Conservation (phyloP, 2,113 vertebrate species). For the Reinhardtius hippoglossoides region DNA sequence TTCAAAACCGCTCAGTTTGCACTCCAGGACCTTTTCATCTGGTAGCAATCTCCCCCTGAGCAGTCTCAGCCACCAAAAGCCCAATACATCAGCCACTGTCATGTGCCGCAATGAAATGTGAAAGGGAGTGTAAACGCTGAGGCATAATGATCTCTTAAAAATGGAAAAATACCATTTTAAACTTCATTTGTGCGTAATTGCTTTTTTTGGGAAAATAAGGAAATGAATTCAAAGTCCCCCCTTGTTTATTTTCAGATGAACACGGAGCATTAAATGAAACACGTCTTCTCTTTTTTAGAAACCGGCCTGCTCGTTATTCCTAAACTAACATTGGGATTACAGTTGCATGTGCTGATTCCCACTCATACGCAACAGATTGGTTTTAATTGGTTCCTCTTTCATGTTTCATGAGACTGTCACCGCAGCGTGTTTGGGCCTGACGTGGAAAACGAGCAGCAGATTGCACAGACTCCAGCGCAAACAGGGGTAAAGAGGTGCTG, state of each 20-base stretch:
- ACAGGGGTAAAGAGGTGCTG: constrained; percentile 62
- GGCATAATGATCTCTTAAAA: constrained; percentile 79
- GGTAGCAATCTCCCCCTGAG: constrained; percentile 82
- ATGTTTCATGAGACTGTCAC: constrained; percentile 72
- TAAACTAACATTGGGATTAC: constrained; percentile 69
- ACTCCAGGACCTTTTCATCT: constrained; percentile 83
- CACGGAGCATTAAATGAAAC: constrained; percentile 57
- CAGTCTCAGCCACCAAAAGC: constrained; percentile 79
- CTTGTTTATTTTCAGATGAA: constrained; percentile 72
- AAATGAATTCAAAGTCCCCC: constrained; percentile 47
- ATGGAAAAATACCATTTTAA: constrained; percentile 77
- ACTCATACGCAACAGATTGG: constrained; percentile 53
- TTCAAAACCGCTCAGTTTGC: constrained; percentile 64
- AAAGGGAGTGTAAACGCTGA: constrained; percentile 66
- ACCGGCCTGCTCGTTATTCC: constrained; percentile 63
- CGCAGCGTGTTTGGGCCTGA: constrained; percentile 66
- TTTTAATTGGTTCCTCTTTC: constrained; percentile 71
- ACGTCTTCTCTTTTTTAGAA: constrained; percentile 50
- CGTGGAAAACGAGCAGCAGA: constrained; percentile 76
- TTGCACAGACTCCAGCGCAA: constrained; percentile 68
- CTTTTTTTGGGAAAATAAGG: constrained; percentile 55
- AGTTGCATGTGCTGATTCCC: constrained; percentile 71
- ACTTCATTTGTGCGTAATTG: constrained; percentile 75
- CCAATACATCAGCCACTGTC: constrained; percentile 83
- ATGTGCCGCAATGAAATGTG: constrained; percentile 69